Percentiles rank a stretch among this genome's conserved stretches.
Conservation (phyloP, 2,797 vertebrate species). For the Ficedula albicollis region DNA sequence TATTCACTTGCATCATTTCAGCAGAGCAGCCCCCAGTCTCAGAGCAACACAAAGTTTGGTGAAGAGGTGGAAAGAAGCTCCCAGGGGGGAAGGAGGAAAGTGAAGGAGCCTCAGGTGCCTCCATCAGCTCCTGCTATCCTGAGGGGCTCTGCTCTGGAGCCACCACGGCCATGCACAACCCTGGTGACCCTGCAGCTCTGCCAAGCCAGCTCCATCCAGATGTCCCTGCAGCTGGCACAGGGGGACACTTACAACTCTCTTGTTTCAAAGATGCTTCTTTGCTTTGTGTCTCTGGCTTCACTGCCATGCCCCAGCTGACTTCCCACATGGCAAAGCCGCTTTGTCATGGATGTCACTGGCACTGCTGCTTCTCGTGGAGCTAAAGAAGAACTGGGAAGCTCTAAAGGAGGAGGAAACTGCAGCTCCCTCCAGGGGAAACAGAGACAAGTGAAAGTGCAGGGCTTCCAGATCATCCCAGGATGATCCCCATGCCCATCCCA, state of each 20-base stretch:
- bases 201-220: constrained; percentile 5
- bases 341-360: not conserved
- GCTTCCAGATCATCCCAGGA: not conserved
- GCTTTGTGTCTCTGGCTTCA: not conserved
- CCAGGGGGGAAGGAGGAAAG: not conserved
- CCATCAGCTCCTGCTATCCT: not conserved
- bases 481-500: not conserved
- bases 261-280: not conserved
- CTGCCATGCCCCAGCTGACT: not conserved
- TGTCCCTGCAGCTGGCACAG: not conserved
- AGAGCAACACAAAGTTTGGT: not conserved
- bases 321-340: not conserved
- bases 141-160: not conserved
- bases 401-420: not conserved
- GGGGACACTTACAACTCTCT: not conserved
- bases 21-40: not conserved
- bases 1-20: not conserved
- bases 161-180: rapidly evolving
- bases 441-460: not conserved
- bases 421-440: not conserved
- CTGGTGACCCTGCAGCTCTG: not conserved
- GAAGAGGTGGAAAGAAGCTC: not conserved
- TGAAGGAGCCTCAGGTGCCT: not conserved
- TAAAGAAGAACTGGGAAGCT: not conserved
- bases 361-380: not conserved